phyloP scores from a whole-genome alignment of 2,113 vertebrate genomes.

The Bucco capensis region DNA sequence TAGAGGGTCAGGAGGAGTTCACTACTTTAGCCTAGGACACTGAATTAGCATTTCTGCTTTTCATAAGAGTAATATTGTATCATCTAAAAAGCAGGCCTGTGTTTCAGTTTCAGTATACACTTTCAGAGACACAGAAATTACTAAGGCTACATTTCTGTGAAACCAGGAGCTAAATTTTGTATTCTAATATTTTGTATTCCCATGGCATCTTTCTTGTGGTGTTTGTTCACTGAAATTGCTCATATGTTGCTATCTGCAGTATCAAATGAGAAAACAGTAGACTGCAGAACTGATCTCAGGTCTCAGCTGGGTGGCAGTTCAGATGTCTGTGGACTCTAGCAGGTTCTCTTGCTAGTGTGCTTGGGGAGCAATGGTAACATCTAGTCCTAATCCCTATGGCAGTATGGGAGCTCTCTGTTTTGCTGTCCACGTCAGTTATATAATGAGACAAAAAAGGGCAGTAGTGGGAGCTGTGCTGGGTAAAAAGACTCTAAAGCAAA shows the following conservation, averaged over 20 bases:
- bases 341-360: neutral
- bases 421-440: neutral
- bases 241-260: neutral
- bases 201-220: neutral
- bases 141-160: neutral
- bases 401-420: neutral
- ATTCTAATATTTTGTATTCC: neutral
- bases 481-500: neutral
- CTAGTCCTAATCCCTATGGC: neutral
- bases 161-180: neutral
- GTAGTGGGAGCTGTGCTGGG: neutral
- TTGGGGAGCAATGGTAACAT: neutral
- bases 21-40: constrained; percentile 1
- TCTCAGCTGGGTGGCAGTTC: neutral
- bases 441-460: neutral
- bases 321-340: neutral
- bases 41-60: constrained; percentile 16
- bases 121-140: neutral
- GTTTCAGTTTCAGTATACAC: neutral
- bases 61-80: neutral
- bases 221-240: neutral
- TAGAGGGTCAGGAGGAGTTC: constrained; percentile 55
- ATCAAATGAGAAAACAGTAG: neutral
- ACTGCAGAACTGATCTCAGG: neutral
- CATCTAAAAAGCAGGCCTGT: neutral